Evolutionary conservation across 2,888 invertebrate genomes (phyloP), one percentile per base, ranked within the genome.

Genomic region (Physocephala rufipes): DNA sequence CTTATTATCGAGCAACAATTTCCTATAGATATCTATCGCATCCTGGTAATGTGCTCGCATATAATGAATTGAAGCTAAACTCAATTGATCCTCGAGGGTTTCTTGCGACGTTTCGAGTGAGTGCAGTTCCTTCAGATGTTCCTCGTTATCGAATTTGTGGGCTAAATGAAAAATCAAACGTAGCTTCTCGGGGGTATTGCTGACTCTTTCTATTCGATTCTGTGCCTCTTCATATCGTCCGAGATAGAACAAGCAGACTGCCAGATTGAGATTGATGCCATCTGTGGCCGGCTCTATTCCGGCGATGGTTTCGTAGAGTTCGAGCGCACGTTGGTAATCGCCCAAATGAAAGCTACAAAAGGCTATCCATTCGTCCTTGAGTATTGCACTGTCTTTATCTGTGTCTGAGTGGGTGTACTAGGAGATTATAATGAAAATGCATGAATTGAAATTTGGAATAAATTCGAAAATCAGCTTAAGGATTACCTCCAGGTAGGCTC

Each of bases 1-100:
- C 96, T 96, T 93, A 87, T 97, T 95, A 79, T 96, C 95, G 26
- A 96, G 86, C 16, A 99, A 88, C 68, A 99, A 90, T 73, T 95
- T 90, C 86, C 99, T 99, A 84, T 99, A 99, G 75, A 99, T 96
- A 84, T 99, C 98, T 74, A 99, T 97, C 61, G 99, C 98, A 85
- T 99, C 99, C 84, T 98, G 97, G 84, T 98, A 99, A 86, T 99
- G 99, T 7, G 95, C 94, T 69, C 98, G 89, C 70, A 99, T 88
- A 83, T 97, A 99, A 84, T 99, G 98, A 77, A 99, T 94, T 0
- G 98, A 95, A 1, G 99, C 99, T 69, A 99, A 86, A 79, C 96
- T 95, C 51, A 99, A 89, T 85, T 98, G 97, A 88, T 99, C 98
- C 85, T 98, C 97, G 1, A 96, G 90, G 9, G 94, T 90, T 81